These are phyloP conservation scores for Hydrophis major DNA, from an alignment of 2,797 vertebrate genomes.

Conservation along the genomic window DNA sequence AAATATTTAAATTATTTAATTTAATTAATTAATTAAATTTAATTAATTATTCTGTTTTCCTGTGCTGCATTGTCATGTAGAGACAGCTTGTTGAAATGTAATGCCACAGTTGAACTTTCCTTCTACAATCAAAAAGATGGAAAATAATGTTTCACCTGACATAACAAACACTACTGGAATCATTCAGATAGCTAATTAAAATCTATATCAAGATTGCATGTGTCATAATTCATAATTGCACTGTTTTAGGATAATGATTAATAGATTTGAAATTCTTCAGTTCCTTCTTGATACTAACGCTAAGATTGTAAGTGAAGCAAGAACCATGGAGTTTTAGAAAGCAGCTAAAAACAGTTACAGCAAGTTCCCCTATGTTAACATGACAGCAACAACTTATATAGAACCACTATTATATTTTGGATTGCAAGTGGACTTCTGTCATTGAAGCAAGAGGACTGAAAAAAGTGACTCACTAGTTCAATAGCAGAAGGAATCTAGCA, in stretches of 20 bases:
- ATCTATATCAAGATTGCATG: not conserved
- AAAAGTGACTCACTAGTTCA: not conserved
- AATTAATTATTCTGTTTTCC: not conserved
- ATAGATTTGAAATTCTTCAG: not conserved
- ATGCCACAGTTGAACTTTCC: not conserved
- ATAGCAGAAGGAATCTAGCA: not conserved
- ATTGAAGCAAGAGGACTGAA: not conserved
- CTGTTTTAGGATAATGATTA: not conserved
- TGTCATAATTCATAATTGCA: slow-evolving; percentile 7
- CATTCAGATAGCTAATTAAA: slow-evolving; percentile 18
- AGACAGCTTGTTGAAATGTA: slow-evolving; percentile 10
- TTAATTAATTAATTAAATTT: not conserved
- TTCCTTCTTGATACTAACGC: not conserved
- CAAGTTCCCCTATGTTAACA: not conserved
- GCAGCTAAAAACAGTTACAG: not conserved
- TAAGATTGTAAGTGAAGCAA: not conserved
- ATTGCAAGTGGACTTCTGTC: not conserved
- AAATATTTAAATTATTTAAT: not conserved
- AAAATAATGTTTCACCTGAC: slow-evolving; percentile 6
- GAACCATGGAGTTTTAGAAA: not conserved
- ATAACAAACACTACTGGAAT: slow-evolving; percentile 9
- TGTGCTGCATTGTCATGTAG: slow-evolving; percentile 1
- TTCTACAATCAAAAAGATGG: not conserved
- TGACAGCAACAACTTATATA: not conserved
- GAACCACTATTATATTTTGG: not conserved